phyloP scores from a whole-genome alignment of 1,140 invertebrate genomes.

The Procambarus virginalis region DNA sequence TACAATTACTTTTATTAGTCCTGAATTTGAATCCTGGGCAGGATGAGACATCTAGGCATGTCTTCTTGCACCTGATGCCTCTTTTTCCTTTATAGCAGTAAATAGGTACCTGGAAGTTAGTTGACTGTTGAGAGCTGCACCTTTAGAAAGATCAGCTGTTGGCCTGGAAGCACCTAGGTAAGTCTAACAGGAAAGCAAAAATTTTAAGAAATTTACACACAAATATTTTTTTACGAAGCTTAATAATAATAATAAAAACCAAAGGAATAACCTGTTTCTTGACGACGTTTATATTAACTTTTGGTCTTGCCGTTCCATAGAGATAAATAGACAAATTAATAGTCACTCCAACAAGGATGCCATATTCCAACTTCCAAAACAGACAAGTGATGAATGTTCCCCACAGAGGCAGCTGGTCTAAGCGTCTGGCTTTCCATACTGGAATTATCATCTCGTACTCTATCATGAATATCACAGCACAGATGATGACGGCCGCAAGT shows the following conservation, averaged over 20 bases:
- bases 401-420: slow-evolving; percentile 84
- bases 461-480: slow-evolving; percentile 93
- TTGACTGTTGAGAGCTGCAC: too few species aligned
- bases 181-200: too few species aligned
- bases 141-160: too few species aligned
- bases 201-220: too few species aligned
- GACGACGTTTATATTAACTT: slow-evolving; percentile 78
- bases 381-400: slow-evolving; percentile 89
- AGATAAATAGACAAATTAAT: slow-evolving; percentile 89
- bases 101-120: too few species aligned
- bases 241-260: background rate
- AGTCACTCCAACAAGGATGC: slow-evolving; percentile 90
- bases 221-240: too few species aligned
- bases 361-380: slow-evolving; percentile 88
- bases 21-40: too few species aligned
- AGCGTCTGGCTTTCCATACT: slow-evolving; percentile 86
- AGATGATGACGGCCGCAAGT: slow-evolving; percentile 83
- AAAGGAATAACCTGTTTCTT: slow-evolving; percentile 26
- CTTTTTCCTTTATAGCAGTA: too few species aligned
- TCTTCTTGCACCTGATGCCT: too few species aligned
- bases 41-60: too few species aligned
- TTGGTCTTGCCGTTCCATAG: slow-evolving; percentile 89
- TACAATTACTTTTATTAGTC: too few species aligned
- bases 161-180: too few species aligned
- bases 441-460: slow-evolving; percentile 89